A percentile compares a stretch with the other conserved stretches of the same genome.
Evolutionary conservation across 2,797 vertebrate genomes (phyloP).

Genomic region (Melanotaenia boesemani): DNA sequence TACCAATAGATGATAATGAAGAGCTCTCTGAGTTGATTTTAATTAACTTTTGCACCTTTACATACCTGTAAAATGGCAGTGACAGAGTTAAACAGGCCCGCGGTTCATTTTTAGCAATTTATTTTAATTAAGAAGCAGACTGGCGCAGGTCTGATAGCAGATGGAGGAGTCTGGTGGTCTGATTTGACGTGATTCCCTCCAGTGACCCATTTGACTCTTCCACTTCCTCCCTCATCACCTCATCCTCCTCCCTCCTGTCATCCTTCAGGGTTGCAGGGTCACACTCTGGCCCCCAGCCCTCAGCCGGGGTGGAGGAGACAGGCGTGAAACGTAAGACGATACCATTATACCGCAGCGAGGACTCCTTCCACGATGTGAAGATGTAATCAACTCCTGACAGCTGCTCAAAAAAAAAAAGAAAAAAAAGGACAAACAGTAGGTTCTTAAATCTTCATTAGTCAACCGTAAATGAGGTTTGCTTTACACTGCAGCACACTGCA

Average conservation of each 20-base stretch:
- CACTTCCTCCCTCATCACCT: conserved; percentile 40
- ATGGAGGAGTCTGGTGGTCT: conserved; percentile 58
- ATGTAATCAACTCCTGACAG: conserved; percentile 73
- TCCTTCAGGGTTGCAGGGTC: conserved; percentile 53
- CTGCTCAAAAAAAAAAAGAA: conserved; percentile 61
- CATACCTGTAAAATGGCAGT: not conserved
- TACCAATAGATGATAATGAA: not conserved
- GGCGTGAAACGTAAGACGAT: conserved; percentile 62
- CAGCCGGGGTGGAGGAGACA: conserved; percentile 37
- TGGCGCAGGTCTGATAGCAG: conserved; percentile 60
- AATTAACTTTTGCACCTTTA: not conserved
- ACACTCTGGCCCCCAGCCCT: conserved; percentile 32
- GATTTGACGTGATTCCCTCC: conserved; percentile 35
- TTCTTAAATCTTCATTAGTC: conserved; percentile 83
- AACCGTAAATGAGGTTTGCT: conserved; percentile 76
- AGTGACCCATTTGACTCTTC: conserved; percentile 41
- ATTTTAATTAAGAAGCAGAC: conserved; percentile 69
- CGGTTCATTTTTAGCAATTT: conserved; percentile 62
- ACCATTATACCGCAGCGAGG: conserved; percentile 13
- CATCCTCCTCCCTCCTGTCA: conserved; percentile 29
- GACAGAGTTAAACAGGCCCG: conserved; percentile 35
- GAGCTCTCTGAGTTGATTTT: not conserved
- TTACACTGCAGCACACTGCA: conserved; percentile 54
- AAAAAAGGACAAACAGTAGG: conserved; percentile 68
- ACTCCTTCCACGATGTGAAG: conserved; percentile 53